Evolutionary conservation across 2,113 vertebrate species (phyloP).

Genomic region (Bolborhynchus lineola): DNA sequence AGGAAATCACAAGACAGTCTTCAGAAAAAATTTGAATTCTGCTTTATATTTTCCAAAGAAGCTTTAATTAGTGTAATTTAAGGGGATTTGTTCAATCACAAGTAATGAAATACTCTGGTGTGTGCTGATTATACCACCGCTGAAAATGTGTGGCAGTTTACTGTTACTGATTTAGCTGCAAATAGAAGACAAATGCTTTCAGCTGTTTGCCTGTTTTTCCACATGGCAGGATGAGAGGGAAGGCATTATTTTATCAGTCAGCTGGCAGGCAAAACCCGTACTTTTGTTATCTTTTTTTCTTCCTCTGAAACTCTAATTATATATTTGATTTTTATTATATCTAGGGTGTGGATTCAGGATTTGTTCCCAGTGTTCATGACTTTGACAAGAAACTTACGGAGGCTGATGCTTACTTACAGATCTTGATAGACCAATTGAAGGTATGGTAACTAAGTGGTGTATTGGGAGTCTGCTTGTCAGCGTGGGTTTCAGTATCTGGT

Average conservation of each 20-base stretch:
- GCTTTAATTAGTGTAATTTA: constrained; percentile 14
- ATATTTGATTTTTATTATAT: neutral
- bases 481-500: neutral
- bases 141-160: neutral
- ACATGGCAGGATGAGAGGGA: neutral
- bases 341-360: constrained; percentile 93
- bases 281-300: neutral
- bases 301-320: neutral
- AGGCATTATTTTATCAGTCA: neutral
- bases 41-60: neutral
- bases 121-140: neutral
- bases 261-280: neutral
- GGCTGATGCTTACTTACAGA: constrained; percentile 98
- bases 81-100: neutral
- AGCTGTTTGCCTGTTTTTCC: constrained; percentile 21
- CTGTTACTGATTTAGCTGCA: neutral
- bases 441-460: constrained; percentile 67
- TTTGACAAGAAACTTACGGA: constrained; percentile 98
- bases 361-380: constrained; percentile 96
- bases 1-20: neutral
- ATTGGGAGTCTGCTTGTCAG: neutral
- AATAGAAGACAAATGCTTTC: neutral
- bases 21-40: neutral
- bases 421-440: constrained; percentile 97
- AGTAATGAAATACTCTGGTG: constrained; percentile 9